Base-by-base conservation (phyloP, 2,113 vertebrate genomes). In the Empidonax alnorum region DNA sequence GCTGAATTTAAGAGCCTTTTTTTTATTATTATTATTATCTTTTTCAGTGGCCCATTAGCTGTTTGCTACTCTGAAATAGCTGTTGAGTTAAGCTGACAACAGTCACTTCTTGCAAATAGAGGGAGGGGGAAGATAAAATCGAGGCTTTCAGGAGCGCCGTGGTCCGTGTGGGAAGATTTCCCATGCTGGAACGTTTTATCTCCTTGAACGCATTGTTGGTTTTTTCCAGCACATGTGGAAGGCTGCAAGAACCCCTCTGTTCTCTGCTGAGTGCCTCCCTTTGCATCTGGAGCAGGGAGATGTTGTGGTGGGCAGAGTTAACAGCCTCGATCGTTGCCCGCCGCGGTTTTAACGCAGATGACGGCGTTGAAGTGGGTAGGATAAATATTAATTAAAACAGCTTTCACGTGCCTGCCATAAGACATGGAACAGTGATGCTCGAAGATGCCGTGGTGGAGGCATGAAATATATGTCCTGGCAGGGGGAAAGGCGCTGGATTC, bases 351-450 rank as follows among this genome's bases (percentile, higher is more conserved):
- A 76, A 20, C 17, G 10, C 53, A 85, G 75, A 90, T 93, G 82
- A 62, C 74, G 84, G 72, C 16, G 3, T 85, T 85, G 85, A 75
- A 93, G 67, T 44, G 71, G 74, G 79, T n/a, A 58, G 81, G 90
- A 85, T 92, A 95, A 94, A 93, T 92, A 91, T 89, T 87, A 93
- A 97, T 94, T 96, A 90, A 93, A 94, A 80, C 31, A n/a, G n/a
- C n/a, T n/a, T n/a, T n/a, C n/a, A n/a, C n/a, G n/a, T n/a, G n/a
- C 61, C 37, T 85, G 76, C 13, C 50, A 27, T 39, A 21, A 39
- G 61, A 59, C 39, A 14, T 21, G 24, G 77, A 46, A 52, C 8
- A 50, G 50, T 9, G n/a, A 42, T 7, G 46, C 22, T 72, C 10
- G 39, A 47, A 52, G 6, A 2, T 50, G 67, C 18, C 46, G 15